Conservation (phyloP, 2,888 invertebrate genomes). For the Julus scandinavius region DNA sequence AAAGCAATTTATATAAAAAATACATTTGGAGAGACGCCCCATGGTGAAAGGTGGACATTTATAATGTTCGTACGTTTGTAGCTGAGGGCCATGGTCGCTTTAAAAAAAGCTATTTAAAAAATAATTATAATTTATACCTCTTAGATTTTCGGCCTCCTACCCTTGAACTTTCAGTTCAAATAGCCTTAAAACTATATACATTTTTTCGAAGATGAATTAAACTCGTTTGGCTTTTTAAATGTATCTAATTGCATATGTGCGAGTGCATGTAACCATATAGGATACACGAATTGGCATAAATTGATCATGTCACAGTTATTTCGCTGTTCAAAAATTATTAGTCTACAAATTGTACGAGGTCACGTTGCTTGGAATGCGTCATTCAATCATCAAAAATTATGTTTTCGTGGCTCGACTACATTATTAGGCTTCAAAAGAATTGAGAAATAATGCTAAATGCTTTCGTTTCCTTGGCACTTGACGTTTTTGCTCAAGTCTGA, state of each 20-base stretch:
- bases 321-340: slow-evolving; percentile 1
- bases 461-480: slow-evolving; percentile 22
- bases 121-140: slow-evolving; percentile 7
- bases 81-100: not conserved
- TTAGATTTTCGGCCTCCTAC: not conserved
- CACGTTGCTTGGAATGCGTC: slow-evolving; percentile 13
- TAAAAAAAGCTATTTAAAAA: not conserved
- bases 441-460: slow-evolving; percentile 4
- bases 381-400: slow-evolving; percentile 15
- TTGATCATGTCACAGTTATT: slow-evolving; percentile 1
- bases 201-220: slow-evolving; percentile 3
- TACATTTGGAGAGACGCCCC: not conserved
- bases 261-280: not conserved
- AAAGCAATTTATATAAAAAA: not conserved
- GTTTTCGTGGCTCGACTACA: slow-evolving; percentile 19
- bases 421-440: not conserved
- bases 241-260: slow-evolving; percentile 31
- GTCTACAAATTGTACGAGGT: slow-evolving; percentile 15
- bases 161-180: slow-evolving; percentile 8
- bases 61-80: not conserved
- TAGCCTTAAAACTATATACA: not conserved
- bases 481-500: not conserved
- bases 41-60: slow-evolving; percentile 30
- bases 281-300: slow-evolving; percentile 35
- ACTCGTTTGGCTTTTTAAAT: not conserved